Evolutionary conservation across 1,140 invertebrate species (phyloP).

Genomic region (Penaeus indicus): DNA sequence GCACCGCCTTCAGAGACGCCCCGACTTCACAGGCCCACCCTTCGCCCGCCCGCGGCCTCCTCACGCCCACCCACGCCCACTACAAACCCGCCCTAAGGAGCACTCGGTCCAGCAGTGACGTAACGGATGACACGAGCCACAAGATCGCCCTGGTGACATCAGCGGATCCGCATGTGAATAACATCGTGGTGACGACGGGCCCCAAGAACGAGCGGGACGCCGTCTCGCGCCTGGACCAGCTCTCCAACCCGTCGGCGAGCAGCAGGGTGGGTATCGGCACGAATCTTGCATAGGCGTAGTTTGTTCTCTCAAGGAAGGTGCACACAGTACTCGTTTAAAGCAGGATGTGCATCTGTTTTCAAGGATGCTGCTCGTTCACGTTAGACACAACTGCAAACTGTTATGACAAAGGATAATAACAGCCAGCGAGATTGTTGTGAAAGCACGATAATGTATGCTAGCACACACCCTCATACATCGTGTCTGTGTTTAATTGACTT

Average conservation of each 20-base stretch:
- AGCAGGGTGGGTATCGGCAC: slow-evolving; percentile 40
- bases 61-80: slow-evolving; percentile 9
- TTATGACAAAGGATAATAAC: too few species aligned
- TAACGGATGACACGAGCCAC: slow-evolving; percentile 52
- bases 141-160: slow-evolving; percentile 61
- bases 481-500: too few species aligned
- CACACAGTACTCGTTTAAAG: too few species aligned
- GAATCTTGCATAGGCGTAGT: too few species aligned
- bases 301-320: too few species aligned
- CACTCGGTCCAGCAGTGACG: slow-evolving; percentile 42
- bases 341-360: too few species aligned
- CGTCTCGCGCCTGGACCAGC: slow-evolving; percentile 53
- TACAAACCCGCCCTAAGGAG: slow-evolving; percentile 45
- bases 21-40: background rate
- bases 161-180: slow-evolving; percentile 54
- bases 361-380: too few species aligned
- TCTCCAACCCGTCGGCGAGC: slow-evolving; percentile 44
- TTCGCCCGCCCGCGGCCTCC: background rate
- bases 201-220: slow-evolving; percentile 57
- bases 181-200: slow-evolving; percentile 53
- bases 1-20: slow-evolving; percentile 48
- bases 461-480: too few species aligned
- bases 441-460: too few species aligned
- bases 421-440: too few species aligned
- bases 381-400: too few species aligned